Evolutionary conservation across 2,888 invertebrate species (phyloP), one percentile per base, ranked within the genome.

Genomic region (Acrobasis suavella): DNA sequence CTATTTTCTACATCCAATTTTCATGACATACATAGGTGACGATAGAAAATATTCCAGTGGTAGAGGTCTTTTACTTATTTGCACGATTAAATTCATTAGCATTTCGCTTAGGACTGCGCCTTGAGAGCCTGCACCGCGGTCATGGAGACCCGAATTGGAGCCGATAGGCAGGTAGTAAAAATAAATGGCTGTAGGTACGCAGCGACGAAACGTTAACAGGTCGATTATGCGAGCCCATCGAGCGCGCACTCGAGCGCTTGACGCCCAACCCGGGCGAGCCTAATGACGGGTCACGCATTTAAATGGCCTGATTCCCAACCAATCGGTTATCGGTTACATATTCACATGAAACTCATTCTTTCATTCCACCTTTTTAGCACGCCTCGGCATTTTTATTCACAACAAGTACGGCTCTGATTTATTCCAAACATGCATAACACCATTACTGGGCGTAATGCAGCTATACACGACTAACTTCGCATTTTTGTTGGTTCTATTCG

Each of bases 261-360:
- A 65, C 32, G 75, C 76, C 77, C 78, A 78, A 77, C 74, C 77
- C 72, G 72, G 74, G 68, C 77, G 77, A 76, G 75, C 83, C 85
- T 90, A 89, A 91, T 91, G 89, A 89, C 84, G 87, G 87, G 85
- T 83, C 85, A 82, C 89, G 88, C 86, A 91, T 91, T 91, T 87
- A 90, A 89, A 91, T 89, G 83, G 83, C 85, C 85, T 83, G 78
- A 77, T 86, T 85, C 78, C 77, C 74, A 73, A 80, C 77, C 81
- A 78, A 86, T 85, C 83, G 80, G 72, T 74, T 83, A 81, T 82
- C 75, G 74, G 75, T 77, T 79, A 82, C 77, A 77, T 78, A 81
- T 80, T 77, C 80, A 77, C 76, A 79, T 77, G 70, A 75, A 79
- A 80, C 80, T 80, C 74, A 77, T 80, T 80, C 71, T 70, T 75